Conservation (phyloP, 1,140 invertebrate species). For the Drosophila aff. region DNA sequence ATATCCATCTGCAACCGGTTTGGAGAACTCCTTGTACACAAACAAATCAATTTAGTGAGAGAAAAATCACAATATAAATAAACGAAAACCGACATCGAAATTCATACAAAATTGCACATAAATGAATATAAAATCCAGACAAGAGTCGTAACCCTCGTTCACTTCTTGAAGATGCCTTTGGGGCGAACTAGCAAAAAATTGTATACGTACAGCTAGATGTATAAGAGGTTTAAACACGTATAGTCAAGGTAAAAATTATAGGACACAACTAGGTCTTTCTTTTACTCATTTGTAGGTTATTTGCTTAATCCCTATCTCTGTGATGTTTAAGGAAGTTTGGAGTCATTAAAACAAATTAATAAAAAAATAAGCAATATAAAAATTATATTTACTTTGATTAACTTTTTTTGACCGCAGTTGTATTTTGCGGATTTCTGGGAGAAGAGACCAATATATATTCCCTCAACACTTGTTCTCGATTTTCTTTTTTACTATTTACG, state of each 20-base stretch:
- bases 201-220: not conserved
- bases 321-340: too few species aligned
- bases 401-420: not conserved
- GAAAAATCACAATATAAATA: conserved; percentile 30
- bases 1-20: conserved; percentile 28
- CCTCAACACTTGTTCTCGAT: conserved; percentile 33
- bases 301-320: not conserved
- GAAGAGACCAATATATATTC: conserved; percentile 15
- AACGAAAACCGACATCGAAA: conserved; percentile 16
- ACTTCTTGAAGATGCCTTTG: conserved; percentile 16
- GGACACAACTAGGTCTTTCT: not conserved
- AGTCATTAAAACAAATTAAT: too few species aligned
- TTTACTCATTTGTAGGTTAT: not conserved
- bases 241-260: not conserved
- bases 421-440: not conserved
- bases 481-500: conserved; percentile 67
- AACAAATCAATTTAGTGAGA: conserved; percentile 40
- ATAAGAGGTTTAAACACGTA: conserved; percentile 1
- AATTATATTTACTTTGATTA: too few species aligned
- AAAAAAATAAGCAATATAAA: too few species aligned
- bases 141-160: conserved; percentile 14
- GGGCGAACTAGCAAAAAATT: conserved; percentile 24
- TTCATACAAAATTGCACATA: conserved; percentile 38
- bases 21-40: conserved; percentile 25
- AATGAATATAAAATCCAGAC: conserved; percentile 47